Evolutionary conservation across 2,888 invertebrate genomes (phyloP).

Genomic region (Pandemis heparana): DNA sequence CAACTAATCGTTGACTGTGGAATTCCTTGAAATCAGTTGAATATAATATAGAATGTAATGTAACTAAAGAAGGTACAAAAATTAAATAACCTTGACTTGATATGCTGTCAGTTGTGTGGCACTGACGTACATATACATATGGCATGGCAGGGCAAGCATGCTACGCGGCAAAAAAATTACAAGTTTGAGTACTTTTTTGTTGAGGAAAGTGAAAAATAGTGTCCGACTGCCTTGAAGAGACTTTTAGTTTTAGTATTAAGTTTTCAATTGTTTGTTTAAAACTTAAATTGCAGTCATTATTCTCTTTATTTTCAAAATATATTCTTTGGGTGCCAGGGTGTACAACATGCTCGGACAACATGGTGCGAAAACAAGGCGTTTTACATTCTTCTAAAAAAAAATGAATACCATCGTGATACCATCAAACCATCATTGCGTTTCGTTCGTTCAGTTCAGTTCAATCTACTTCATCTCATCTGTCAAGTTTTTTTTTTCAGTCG

Average conservation of each 20-base stretch:
- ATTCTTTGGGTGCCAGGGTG: too few species aligned
- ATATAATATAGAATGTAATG: background rate
- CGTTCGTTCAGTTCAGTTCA: background rate
- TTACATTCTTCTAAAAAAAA: too few species aligned
- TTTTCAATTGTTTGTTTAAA: background rate
- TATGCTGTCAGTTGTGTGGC: background rate
- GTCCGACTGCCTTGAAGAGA: background rate
- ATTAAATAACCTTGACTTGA: background rate
- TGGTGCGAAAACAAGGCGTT: too few species aligned
- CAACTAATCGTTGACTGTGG: background rate
- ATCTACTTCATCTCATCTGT: background rate
- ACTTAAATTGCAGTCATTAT: background rate
- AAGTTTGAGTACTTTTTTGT: background rate
- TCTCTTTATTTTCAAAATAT: too few species aligned
- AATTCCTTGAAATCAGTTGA: slow-evolving; percentile 1
- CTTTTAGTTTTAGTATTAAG: too few species aligned
- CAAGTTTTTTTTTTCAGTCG: background rate
- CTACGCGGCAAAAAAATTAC: background rate
- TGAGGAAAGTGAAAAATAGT: background rate
- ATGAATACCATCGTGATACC: too few species aligned
- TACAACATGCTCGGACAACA: too few species aligned
- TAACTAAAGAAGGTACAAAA: background rate
- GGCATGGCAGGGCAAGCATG: background rate
- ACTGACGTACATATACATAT: background rate
- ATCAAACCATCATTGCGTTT: background rate